phyloP scores from a whole-genome alignment of 2,797 vertebrate species.

The Sebastes trivittatus region DNA sequence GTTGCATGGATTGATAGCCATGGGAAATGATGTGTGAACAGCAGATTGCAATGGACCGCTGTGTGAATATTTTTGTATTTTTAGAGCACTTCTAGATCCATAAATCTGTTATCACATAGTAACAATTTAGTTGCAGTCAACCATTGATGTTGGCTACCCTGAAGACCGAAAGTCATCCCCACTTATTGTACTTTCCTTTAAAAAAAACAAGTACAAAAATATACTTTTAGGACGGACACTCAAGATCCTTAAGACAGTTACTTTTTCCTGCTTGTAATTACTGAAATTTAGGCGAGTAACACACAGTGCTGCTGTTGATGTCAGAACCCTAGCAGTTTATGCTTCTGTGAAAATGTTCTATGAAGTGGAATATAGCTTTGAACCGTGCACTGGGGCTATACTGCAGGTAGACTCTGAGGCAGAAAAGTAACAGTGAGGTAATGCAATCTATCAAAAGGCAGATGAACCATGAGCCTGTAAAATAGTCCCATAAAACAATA shows the following conservation, averaged over 20 bases:
- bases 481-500: constrained; percentile 38
- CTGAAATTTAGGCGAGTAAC: neutral
- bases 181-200: constrained; percentile 3
- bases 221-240: constrained; percentile 32
- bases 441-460: constrained; percentile 46
- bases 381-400: constrained; percentile 7
- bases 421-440: constrained; percentile 51
- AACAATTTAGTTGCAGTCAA: constrained; percentile 3
- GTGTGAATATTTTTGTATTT: neutral
- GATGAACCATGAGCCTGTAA: constrained; percentile 27
- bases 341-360: constrained; percentile 12
- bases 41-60: neutral
- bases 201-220: constrained; percentile 59
- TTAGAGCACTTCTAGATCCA: neutral
- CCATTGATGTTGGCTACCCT: neutral
- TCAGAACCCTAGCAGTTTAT: neutral
- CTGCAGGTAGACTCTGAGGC: constrained; percentile 32
- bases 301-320: neutral
- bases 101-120: neutral
- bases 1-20: neutral
- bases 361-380: constrained; percentile 7
- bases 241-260: constrained; percentile 2
- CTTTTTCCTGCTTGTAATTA: constrained; percentile 6
- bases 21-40: neutral
- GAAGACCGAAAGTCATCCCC: neutral